These are phyloP conservation scores for Cervus canadensis DNA, from an alignment of 2,113 vertebrate species.

Conservation along the genomic window DNA sequence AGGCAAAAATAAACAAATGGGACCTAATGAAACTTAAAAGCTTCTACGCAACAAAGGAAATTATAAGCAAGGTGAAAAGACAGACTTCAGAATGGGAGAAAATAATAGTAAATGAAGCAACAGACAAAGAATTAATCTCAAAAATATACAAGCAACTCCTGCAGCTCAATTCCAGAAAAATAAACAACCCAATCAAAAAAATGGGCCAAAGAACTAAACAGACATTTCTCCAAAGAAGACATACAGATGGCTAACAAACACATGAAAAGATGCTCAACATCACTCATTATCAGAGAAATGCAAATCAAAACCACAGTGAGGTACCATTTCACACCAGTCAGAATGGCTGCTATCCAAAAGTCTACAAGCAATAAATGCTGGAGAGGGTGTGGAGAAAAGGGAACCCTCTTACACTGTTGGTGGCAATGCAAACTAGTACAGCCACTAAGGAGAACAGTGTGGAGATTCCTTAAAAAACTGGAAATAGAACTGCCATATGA, in stretches of 20 bases:
- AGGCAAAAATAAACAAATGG: background rate
- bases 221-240: too few species aligned
- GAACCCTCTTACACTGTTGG: background rate
- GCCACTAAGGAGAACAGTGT: background rate
- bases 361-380: background rate
- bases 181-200: too few species aligned
- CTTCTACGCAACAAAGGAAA: background rate
- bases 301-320: too few species aligned
- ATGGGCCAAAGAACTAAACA: too few species aligned
- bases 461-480: background rate
- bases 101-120: background rate
- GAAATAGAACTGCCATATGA: background rate
- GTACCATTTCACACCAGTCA: rapidly evolving
- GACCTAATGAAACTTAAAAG: background rate
- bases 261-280: too few species aligned
- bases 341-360: too few species aligned
- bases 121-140: background rate
- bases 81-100: background rate
- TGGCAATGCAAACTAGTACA: background rate
- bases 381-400: background rate
- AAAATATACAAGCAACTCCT: background rate
- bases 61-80: background rate
- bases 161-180: background rate
- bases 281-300: too few species aligned
- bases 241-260: too few species aligned